Base-by-base conservation (phyloP, 2,888 invertebrate genomes). In the Pegoplata infirma region DNA sequence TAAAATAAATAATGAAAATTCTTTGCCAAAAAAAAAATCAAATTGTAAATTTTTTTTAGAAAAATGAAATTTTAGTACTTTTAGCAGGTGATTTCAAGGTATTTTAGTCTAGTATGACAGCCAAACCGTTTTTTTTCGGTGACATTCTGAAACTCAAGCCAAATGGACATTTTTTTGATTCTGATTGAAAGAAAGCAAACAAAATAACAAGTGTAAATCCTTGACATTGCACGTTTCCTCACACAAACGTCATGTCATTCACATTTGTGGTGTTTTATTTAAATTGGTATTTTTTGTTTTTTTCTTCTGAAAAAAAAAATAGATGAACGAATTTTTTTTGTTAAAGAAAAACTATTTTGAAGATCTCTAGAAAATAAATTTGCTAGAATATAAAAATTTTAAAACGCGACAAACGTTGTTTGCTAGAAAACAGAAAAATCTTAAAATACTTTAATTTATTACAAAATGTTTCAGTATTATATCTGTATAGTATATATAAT, bases 171-270 rank as follows among this genome's bases (percentile, higher is more conserved):
- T 28, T n/a, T n/a, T 58, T 23, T 21, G n/a, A 10, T 23, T 19
- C 19, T 8, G 23, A 40, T 17, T 5, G 53, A 58, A 16, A n/a
- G 36, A 59, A 64, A 21, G 10, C 49, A 59, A 64, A 21, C 16
- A 17, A 67, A 16, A 12, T 3, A 25, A 61, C 53, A 64, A 67
- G 51, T 73, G 73, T 40, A 76, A 66, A 76, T 79, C 81, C 81
- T 79, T 81, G 81, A 76, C 81, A 81, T 81, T 81, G 79, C 69
- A 56, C 67, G 56, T 63, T 68, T 69, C 1, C 14, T 21, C 7
- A 6, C 12, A 56, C 17, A 44, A 19, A 56, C 68, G 44, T 76
- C 63, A 63, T 74, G 75, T 78, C 76, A 58, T 81, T 76, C 72
- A 72, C 79, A 72, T 63, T 61, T 66, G 56, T 19, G 49, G 44